Percentiles rank a stretch among this genome's conserved stretches.
These are phyloP conservation scores for Chrysomela aeneicollis DNA, from an alignment of 2,888 invertebrate genomes.

Conservation along the genomic window DNA sequence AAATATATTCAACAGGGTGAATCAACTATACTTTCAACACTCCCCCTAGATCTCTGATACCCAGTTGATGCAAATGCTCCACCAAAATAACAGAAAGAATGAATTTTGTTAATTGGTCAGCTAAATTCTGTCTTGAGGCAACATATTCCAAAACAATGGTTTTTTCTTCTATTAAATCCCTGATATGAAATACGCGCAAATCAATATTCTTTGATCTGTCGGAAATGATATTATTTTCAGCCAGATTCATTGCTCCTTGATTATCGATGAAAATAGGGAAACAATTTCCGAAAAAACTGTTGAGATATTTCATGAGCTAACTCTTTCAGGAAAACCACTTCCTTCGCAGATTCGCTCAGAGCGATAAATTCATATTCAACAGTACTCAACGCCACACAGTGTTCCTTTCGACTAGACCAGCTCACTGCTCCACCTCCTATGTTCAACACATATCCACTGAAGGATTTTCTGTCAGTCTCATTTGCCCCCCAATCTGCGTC, in stretches of 20 bases:
- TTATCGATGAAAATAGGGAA: not conserved
- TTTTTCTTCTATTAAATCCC: too few species aligned
- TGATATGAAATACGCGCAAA: not conserved
- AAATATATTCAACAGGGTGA: too few species aligned
- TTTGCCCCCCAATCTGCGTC: conserved; percentile 10
- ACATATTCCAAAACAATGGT: not conserved
- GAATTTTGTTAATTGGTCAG: not conserved
- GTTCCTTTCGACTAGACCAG: conserved; percentile 4
- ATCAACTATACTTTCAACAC: too few species aligned
- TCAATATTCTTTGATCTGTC: not conserved
- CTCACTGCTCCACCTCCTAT: not conserved
- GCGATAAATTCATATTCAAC: conserved; percentile 5
- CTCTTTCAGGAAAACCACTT: not conserved
- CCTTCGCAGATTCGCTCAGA: not conserved
- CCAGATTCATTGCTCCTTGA: not conserved
- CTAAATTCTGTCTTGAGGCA: not conserved
- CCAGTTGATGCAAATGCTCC: too few species aligned
- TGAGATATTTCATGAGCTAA: not conserved
- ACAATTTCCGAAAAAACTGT: too few species aligned
- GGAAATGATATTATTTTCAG: not conserved
- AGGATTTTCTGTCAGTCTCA: not conserved
- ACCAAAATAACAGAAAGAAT: too few species aligned
- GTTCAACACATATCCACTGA: not conserved
- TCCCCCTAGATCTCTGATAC: too few species aligned
- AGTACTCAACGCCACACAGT: conserved; percentile 5